These are phyloP conservation scores for Apotomis betuletana DNA, from an alignment of 2,888 invertebrate genomes.

Conservation along the genomic window DNA sequence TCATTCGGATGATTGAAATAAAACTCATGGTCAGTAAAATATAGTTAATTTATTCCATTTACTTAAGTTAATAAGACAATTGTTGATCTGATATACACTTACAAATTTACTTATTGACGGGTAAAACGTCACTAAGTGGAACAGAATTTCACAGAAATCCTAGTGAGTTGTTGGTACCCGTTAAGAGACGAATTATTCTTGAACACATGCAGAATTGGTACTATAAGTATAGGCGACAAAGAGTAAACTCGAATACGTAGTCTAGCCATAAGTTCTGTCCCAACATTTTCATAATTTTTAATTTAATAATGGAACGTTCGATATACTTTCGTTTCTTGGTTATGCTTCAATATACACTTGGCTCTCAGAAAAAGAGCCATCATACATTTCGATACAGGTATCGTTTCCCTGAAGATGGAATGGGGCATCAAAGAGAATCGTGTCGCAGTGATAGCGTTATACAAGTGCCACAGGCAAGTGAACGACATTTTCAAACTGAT, in stretches of 20 bases:
- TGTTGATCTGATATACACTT: constrained; percentile 23
- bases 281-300: no score
- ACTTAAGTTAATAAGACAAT: constrained; percentile 6
- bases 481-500: no score
- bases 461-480: no score
- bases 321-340: no score
- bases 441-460: no score
- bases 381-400: no score
- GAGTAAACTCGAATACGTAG: constrained; percentile 25
- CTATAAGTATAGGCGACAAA: constrained; percentile 24
- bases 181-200: constrained; percentile 16
- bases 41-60: constrained; percentile 8
- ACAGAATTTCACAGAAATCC: constrained; percentile 17
- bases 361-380: no score
- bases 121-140: constrained; percentile 12
- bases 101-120: constrained; percentile 2
- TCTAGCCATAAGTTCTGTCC: no score
- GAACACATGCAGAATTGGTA: constrained; percentile 34
- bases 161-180: neutral
- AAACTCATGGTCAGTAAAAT: constrained; percentile 13
- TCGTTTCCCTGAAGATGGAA: no score
- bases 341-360: no score
- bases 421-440: no score
- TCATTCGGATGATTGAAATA: neutral
- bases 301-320: no score